phyloP scores from a whole-genome alignment of 2,888 invertebrate species.

The Hirtodrosophila alboralis region DNA sequence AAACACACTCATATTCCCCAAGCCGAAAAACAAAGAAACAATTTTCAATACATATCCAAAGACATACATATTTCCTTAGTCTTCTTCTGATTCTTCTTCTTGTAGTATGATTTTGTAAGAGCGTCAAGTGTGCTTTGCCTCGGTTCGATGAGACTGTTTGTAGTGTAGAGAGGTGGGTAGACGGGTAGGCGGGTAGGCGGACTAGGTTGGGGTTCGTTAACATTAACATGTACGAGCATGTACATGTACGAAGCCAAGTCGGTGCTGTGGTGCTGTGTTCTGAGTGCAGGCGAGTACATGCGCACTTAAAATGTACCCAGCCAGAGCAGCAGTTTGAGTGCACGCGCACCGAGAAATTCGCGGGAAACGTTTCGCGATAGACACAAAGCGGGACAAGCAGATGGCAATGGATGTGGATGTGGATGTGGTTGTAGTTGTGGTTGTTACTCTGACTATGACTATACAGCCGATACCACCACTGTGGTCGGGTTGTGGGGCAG shows the following conservation, averaged over 20 bases:
- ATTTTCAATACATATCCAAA: conserved; percentile 1
- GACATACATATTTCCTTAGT: conserved; percentile 8
- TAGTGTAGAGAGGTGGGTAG: no score
- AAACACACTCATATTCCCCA: background rate
- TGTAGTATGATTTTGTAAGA: conserved; percentile 43
- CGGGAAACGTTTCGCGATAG: conserved; percentile 59
- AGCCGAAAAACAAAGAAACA: conserved; percentile 7
- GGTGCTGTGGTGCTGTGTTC: no score
- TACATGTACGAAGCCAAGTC: conserved; percentile 27
- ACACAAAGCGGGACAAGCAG: conserved; percentile 22
- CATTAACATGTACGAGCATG: conserved; percentile 40
- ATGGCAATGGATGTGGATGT: conserved; percentile 15
- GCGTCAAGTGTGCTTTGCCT: conserved; percentile 15
- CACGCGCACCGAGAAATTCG: conserved; percentile 72
- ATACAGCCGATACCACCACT: no score
- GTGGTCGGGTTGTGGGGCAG: background rate
- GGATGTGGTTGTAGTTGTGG: no score
- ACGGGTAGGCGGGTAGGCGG: no score
- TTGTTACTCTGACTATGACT: background rate
- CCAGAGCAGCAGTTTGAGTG: conserved; percentile 49
- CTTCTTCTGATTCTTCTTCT: background rate
- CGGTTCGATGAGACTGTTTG: conserved; percentile 3
- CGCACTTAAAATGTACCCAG: conserved; percentile 70
- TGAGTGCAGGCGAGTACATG: conserved; percentile 63
- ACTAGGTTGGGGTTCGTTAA: conserved; percentile 73